A percentile compares a stretch with the other conserved stretches of the same genome.
Conservation (phyloP, 1,140 invertebrate genomes). For the Hyles vespertilio region DNA sequence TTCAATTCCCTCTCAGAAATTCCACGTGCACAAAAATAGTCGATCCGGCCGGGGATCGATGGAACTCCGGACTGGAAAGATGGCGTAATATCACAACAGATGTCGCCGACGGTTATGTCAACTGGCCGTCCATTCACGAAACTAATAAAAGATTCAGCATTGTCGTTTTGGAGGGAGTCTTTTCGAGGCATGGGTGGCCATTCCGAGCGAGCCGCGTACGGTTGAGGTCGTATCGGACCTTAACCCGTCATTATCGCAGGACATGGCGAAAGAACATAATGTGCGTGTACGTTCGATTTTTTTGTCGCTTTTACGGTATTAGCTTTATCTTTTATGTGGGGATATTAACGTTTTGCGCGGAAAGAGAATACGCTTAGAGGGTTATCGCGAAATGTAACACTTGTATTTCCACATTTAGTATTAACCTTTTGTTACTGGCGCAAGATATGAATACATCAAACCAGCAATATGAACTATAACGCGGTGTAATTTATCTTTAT, state of each 20-base stretch:
- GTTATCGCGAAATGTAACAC: no score
- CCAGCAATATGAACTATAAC: no score
- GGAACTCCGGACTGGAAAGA: conserved; percentile 48
- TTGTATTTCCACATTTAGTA: no score
- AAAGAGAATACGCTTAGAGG: no score
- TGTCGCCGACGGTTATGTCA: conserved; percentile 71
- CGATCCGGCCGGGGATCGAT: conserved; percentile 42
- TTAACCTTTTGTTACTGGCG: no score
- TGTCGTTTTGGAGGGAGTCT: conserved; percentile 63
- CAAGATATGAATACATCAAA: no score
- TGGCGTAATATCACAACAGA: conserved; percentile 71
- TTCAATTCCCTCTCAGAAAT: conserved; percentile 54
- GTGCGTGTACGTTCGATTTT: no score
- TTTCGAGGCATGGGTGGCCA: conserved; percentile 51
- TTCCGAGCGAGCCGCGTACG: conserved; percentile 31
- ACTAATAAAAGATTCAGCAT: conserved; percentile 74
- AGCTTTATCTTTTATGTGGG: no score
- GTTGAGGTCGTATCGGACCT: conserved; percentile 40
- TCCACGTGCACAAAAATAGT: conserved; percentile 60
- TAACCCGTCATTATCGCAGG: conserved; percentile 42
- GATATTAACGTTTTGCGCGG: no score
- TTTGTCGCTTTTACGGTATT: no score
- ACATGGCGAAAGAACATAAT: conserved; percentile 22
- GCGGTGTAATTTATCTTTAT: no score
- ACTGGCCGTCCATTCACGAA: conserved; percentile 66